Base-by-base conservation (phyloP, 2,113 vertebrate species). In the Benitochromis conjunctus region DNA sequence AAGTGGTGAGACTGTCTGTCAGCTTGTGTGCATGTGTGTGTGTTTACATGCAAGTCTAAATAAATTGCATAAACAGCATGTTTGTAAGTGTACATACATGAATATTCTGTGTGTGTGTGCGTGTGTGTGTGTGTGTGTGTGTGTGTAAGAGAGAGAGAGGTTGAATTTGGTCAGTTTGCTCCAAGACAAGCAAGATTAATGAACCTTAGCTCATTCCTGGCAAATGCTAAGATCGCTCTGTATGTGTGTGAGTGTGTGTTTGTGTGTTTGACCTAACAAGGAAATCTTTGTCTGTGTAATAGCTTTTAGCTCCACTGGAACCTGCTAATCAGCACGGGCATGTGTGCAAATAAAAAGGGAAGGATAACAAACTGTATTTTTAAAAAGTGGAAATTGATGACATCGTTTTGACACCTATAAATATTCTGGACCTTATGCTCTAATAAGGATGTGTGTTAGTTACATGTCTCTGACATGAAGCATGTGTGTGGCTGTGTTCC, bases 181-280 rank as follows among this genome's bases (percentile, higher is more conserved):
- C 79, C 31, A 69, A 86, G 82, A 85, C 90, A 85, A 90, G 83
- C 77, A 88, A 94, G 93, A 95, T 95, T 95, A 94, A 94, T 94
- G 92, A 91, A 92, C 81, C 82, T 92, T 79, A 94, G 87, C 91
- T 93, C 92, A 93, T 90, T 90, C 92, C 85, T 94, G 87, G 91
- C 86, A 90, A 86, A 86, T 56, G 55, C 29, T 87, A 66, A 74
- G 60, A 81, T 53, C 60, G 18, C 5, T 83, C 53, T 86, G 64
- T 88, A 62, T 53, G 55, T 87, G 46, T 76, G 74, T 89, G 84
- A 80, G n/a, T 87, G 80, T 83, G 79, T 82, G 41, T 88, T 79
- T 90, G 86, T 84, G 85, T 83, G 56, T 34, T 58, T 91, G 85
- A 89, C 83, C 90, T 90, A 88, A 94, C 86, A 94, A 94, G 84